Base-by-base conservation (phyloP, 1,140 invertebrate species). In the Drosophila teissieri region DNA sequence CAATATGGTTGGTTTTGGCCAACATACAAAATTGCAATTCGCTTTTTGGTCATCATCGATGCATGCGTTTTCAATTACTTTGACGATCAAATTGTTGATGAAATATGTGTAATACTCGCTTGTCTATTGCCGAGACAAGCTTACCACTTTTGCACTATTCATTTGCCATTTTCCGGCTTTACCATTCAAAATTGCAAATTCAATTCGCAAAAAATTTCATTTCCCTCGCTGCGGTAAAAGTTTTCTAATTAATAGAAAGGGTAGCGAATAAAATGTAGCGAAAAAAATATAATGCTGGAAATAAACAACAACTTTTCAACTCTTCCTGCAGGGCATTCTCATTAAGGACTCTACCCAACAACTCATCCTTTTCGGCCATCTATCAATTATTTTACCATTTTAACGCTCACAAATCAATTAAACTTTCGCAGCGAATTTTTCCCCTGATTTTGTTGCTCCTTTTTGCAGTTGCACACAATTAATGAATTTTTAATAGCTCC, bases 401-500 rank as follows among this genome's bases (percentile, higher is more conserved):
- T 76, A 40, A 24, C 44, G 34, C 58, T 63, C 63, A 63, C 75
- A 84, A 86, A 86, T 86, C 83, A 86, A 86, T 88, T 89, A 83
- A 89, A 88, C 75, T 86, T 86, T 89, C 79, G 27, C 64, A 14
- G 45, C 42, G 54, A 76, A 49, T 52, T 56, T 55, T 42, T 51
- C 3, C 19, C 10, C 34, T 27, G 12, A 64, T 51, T 61, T 81
- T 88, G 72, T 82, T 82, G 68, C 52, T 57, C 70, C 7, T 49
- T 61, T 51, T 52, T 34, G 22, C 54, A 58, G 82, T 73, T 84
- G 82, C 82, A 62, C 74, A 78, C 81, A 85, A 85, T 85, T 85
- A 85, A 85, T 85, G 81, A 85, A 85, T 85, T 85, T 85, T 85
- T 85, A 85, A 85, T 85, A 88, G 81, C 73, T 74, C 73, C 68